Conservation (phyloP, 2,113 vertebrate genomes). For the Nibea albiflora region DNA sequence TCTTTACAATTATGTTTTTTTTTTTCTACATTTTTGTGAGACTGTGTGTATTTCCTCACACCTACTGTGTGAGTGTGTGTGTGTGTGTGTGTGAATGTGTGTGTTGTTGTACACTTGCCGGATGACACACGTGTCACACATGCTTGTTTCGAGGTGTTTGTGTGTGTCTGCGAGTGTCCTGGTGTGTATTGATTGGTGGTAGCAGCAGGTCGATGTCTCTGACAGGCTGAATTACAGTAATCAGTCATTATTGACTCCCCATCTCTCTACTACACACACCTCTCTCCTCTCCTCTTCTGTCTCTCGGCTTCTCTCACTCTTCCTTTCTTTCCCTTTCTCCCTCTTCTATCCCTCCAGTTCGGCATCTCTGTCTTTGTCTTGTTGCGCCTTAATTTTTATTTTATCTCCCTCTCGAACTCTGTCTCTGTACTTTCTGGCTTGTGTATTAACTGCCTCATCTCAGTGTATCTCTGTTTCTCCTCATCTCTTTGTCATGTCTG, state of each 20-base stretch:
- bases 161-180: conserved; percentile 86
- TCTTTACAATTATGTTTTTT: conserved; percentile 11
- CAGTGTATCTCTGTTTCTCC: conserved; percentile 15
- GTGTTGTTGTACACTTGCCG: neutral
- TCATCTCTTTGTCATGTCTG: conserved; percentile 31
- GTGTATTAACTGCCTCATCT: conserved; percentile 51
- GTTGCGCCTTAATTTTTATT: conserved; percentile 29
- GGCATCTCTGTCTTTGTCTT: conserved; percentile 5
- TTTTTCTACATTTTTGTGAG: neutral
- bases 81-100: conserved; percentile 8
- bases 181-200: conserved; percentile 95
- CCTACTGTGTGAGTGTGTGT: conserved; percentile 4
- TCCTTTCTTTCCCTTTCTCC: conserved; percentile 17
- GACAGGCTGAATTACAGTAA: conserved; percentile 99
- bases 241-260: conserved; percentile 98
- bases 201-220: conserved; percentile 96
- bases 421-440: conserved; percentile 44
- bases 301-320: conserved; percentile 31
- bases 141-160: conserved; percentile 62
- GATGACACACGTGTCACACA: conserved; percentile 37
- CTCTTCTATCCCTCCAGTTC: conserved; percentile 6
- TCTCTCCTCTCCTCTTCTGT: conserved; percentile 58
- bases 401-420: conserved; percentile 35
- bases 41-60: neutral
- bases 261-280: conserved; percentile 83